Evolutionary conservation across 2,113 vertebrate genomes (phyloP), one percentile per base, ranked within the genome.

Genomic region (Anguilla japonica): DNA sequence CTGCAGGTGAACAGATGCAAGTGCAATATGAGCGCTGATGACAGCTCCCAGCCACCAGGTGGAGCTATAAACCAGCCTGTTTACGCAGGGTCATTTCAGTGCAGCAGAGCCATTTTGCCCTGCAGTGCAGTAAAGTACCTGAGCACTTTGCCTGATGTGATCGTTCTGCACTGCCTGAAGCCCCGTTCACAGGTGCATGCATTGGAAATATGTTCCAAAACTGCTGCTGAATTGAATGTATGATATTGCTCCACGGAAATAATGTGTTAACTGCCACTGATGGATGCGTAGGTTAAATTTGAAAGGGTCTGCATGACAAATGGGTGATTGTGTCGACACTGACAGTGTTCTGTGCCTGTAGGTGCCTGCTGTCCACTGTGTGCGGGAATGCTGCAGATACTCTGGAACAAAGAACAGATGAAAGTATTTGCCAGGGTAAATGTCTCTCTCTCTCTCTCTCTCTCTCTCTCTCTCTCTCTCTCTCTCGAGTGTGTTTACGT

Each of bases 291-390:
- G 60, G 60, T 67, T 22, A 26, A 22, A 67, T 22, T 34, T 41
- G 22, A 20, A 26, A 43, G 41, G 40, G 41, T 46, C 1, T 8
- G 16, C 50, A n/a, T 63, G 50, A 80, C 75, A 11, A 34, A 34
- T 85, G 46, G 53, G 20, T 86, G 78, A 39, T 0, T 75, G 9
- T 84, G 43, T 79, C 1, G 41, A 39, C 16, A 26, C 34, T 41
- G 22, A 79, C 3, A 22, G 22, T 57, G 39, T 39, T 43, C 18
- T 67, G 26, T 88, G 29, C 46, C 46, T 85, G 0, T 71, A 99
- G 98, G 98, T 88, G 98, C 98, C 83, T 99, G 98, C 88, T 99
- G 98, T 89, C 98, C 98, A 0, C 89, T 99, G 0, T 99, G 98
- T 95, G 98, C 97, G 81, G 98, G 97, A 84, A 96, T 99, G 96